Evolutionary conservation across 2,797 vertebrate genomes (phyloP).

Genomic region (Paratrypauchen microcephalus): DNA sequence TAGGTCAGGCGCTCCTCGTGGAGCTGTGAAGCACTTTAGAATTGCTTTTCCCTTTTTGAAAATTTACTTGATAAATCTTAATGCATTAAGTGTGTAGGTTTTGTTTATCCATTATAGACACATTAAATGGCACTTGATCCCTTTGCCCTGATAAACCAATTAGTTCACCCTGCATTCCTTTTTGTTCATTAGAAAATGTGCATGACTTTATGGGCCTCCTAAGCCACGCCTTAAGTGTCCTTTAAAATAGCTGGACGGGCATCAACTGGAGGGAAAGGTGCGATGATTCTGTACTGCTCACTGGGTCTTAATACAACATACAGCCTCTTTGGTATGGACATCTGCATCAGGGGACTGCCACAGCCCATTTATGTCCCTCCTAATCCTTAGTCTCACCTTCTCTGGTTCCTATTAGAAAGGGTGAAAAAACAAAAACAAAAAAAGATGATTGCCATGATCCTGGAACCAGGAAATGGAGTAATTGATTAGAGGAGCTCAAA

Average conservation of each 20-base stretch:
- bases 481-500: conserved; percentile 63
- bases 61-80: conserved; percentile 26
- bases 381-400: conserved; percentile 56
- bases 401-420: conserved; percentile 51
- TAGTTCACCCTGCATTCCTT: conserved; percentile 12
- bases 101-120: conserved; percentile 66
- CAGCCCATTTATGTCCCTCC: conserved; percentile 51
- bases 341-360: conserved; percentile 66
- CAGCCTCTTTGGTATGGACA: conserved; percentile 90
- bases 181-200: conserved; percentile 16
- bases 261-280: conserved; percentile 49
- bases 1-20: conserved; percentile 43
- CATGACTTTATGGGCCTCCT: conserved; percentile 23
- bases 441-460: conserved; percentile 61
- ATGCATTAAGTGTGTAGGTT: conserved; percentile 30
- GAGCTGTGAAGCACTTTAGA: conserved; percentile 22
- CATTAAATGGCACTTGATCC: conserved; percentile 42
- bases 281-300: conserved; percentile 45
- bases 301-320: conserved; percentile 61
- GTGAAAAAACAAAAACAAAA: conserved; percentile 19
- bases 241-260: conserved; percentile 35
- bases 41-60: conserved; percentile 36
- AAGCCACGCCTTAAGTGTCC: conserved; percentile 26
- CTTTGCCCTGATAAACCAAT: conserved; percentile 17
- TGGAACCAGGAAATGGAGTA: conserved; percentile 62